These are phyloP conservation scores for Dromius quadrimaculatus DNA, from an alignment of 2,888 invertebrate genomes.

Conservation along the genomic window DNA sequence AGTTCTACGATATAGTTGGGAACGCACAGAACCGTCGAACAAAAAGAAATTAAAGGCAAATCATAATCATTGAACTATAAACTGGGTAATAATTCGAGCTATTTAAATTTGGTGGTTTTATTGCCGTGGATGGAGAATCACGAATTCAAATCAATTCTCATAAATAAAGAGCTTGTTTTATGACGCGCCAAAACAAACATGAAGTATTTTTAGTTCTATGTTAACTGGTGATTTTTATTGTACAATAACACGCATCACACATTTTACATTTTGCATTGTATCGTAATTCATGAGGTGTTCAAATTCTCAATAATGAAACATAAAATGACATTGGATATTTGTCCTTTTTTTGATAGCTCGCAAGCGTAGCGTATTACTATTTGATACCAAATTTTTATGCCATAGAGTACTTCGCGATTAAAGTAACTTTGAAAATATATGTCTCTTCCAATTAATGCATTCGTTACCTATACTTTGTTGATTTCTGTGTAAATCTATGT, in stretches of 20 bases:
- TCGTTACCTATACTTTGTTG: too few relatives aligned
- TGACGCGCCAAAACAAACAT: conserved; percentile 29
- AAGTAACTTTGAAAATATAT: too few relatives aligned
- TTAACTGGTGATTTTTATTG: conserved; percentile 5
- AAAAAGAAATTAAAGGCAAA: conserved; percentile 38
- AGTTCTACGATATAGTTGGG: conserved; percentile 1
- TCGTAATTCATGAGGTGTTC: too few relatives aligned
- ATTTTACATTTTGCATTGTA: too few relatives aligned
- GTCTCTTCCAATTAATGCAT: too few relatives aligned
- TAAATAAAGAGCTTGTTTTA: conserved; percentile 4
- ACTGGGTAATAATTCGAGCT: conserved; percentile 18
- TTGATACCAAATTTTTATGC: too few relatives aligned
- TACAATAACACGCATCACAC: background rate
- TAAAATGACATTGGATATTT: too few relatives aligned
- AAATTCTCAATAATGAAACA: too few relatives aligned
- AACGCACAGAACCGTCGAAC: background rate
- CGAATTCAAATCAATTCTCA: conserved; percentile 19
- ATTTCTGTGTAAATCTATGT: too few relatives aligned
- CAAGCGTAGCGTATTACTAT: too few relatives aligned
- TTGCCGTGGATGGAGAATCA: background rate
- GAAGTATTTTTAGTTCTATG: conserved; percentile 29
- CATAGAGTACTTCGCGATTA: too few relatives aligned
- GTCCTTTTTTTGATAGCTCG: too few relatives aligned
- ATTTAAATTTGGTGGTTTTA: conserved; percentile 29
- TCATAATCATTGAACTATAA: conserved; percentile 25